phyloP scores from a whole-genome alignment of 2,888 invertebrate species.

The Platypus cylindrus region DNA sequence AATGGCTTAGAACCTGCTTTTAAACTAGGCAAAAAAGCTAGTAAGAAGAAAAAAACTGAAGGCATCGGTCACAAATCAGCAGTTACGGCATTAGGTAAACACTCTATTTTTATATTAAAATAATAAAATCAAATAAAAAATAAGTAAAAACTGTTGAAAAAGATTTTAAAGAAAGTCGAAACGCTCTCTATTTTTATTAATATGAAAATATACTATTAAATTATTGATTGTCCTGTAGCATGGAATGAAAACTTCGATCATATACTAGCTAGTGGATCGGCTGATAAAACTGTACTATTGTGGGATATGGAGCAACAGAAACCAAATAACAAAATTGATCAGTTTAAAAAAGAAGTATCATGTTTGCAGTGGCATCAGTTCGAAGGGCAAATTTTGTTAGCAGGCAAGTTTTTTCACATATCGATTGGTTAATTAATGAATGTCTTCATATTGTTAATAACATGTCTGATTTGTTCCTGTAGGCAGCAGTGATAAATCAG shows the following conservation, averaged over 20 bases:
- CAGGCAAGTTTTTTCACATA: constrained; percentile 27
- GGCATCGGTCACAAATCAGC: constrained; percentile 76
- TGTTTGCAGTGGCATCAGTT: constrained; percentile 70
- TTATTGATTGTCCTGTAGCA: constrained; percentile 32
- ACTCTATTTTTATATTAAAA: constrained; percentile 1
- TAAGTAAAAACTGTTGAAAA: too few species aligned
- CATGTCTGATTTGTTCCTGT: constrained; percentile 6
- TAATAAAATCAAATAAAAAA: too few species aligned
- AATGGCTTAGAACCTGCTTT: constrained; percentile 83
- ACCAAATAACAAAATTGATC: constrained; percentile 60
- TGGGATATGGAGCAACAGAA: constrained; percentile 84
- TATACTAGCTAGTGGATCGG: constrained; percentile 85
- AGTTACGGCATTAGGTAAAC: constrained; percentile 56
- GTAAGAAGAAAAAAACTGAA: constrained; percentile 41
- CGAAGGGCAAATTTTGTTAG: constrained; percentile 69
- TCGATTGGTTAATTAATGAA: constrained; percentile 1
- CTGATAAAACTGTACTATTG: constrained; percentile 71
- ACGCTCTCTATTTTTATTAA: too few species aligned
- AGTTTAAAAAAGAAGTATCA: constrained; percentile 75
- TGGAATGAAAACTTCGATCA: constrained; percentile 80
- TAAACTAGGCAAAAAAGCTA: constrained; percentile 39
- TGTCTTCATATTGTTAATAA: not conserved
- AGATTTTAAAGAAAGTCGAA: too few species aligned
- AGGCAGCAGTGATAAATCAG: constrained; percentile 73
- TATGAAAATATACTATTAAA: not conserved